Base-by-base conservation (phyloP, 2,888 invertebrate species). In the Chrysomela aeneicollis region DNA sequence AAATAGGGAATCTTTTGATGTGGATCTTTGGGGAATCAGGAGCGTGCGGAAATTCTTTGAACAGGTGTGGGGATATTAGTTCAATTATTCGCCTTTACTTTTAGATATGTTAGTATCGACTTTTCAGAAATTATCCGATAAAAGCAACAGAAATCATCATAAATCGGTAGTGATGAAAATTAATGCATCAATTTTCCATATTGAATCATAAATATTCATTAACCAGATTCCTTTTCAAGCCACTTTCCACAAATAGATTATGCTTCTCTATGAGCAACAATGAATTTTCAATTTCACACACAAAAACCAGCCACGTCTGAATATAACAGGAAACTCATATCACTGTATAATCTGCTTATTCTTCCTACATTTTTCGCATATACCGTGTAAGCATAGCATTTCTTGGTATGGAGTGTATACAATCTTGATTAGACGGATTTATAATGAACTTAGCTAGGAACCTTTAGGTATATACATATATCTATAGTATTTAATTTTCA, bases 21-120 rank as follows among this genome's bases (percentile, higher is more conserved):
- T 54, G 59, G 62, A 62, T 66, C 62, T 59, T 59, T 54, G 18
- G 59, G 62, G 62, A 62, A 66, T 59, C 62, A 66, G 59, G 59
- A 59, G 66, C 61, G 53, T 66, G 59, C 59, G 51, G 42, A 58
- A 35, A 51, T 58, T 61, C 58, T 58, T 22, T 61, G 61, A 65
- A 61, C 61, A 61, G 57, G 53, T 49, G 59, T 57, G 26, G 26
- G 26, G 4, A 26, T 26, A 5, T 6, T 5, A 26, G 6, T 26
- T 26, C 26, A 3, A 6, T n/a, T n/a, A n/a, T n/a, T n/a, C n/a
- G n/a, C n/a, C n/a, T n/a, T n/a, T n/a, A n/a, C n/a, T n/a, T n/a
- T n/a, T n/a, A n/a, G n/a, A n/a, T n/a, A n/a, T n/a, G n/a, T n/a
- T n/a, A n/a, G n/a, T n/a, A n/a, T n/a, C n/a, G n/a, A n/a, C n/a